Percentiles rank a stretch among this genome's conserved stretches.
These are phyloP conservation scores for Scaptomyza pallida DNA, from an alignment of 1,140 invertebrate genomes.

Conservation along the genomic window DNA sequence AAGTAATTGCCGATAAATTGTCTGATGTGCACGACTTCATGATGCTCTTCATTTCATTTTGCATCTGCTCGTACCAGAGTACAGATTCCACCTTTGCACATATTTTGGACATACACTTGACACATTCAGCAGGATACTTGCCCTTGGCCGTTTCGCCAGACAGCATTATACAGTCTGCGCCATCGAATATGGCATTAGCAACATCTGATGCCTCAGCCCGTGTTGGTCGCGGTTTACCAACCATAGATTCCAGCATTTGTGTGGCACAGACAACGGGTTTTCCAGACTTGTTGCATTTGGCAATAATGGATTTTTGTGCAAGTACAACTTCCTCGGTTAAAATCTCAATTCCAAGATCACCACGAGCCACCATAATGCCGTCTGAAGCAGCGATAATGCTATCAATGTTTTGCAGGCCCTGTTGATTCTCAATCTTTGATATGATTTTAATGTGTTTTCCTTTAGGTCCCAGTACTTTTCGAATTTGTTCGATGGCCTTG, in stretches of 20 bases:
- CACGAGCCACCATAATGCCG: constrained; percentile 98
- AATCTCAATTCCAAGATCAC: constrained; percentile 98
- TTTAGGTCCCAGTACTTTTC: constrained; percentile 93
- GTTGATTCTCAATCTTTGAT: constrained; percentile 98
- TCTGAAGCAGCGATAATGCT: constrained; percentile 96
- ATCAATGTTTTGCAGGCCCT: constrained; percentile 96
- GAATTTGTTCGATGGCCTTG: constrained; percentile 94
- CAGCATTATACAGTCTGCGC: constrained; percentile 98
- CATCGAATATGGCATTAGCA: constrained; percentile 98
- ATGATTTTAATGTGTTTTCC: constrained; percentile 97
- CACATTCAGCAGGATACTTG: constrained; percentile 92
- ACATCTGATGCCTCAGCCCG: constrained; percentile 98
- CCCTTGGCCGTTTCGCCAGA: constrained; percentile 99
- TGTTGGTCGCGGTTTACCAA: constrained; percentile 96
- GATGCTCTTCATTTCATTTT: constrained; percentile 38
- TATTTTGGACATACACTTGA: constrained; percentile 53
- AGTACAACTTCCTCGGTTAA: constrained; percentile 98
- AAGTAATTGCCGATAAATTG: constrained; percentile 45
- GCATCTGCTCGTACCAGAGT: constrained; percentile 59
- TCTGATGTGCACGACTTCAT: constrained; percentile 21
- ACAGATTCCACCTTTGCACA: constrained; percentile 59
- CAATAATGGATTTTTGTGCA: constrained; percentile 98
- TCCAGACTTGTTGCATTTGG: constrained; percentile 94
- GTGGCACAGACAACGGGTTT: constrained; percentile 99
- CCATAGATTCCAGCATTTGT: constrained; percentile 99